Conservation (phyloP, 2,797 vertebrate species). For the Geotrypetes seraphini region DNA sequence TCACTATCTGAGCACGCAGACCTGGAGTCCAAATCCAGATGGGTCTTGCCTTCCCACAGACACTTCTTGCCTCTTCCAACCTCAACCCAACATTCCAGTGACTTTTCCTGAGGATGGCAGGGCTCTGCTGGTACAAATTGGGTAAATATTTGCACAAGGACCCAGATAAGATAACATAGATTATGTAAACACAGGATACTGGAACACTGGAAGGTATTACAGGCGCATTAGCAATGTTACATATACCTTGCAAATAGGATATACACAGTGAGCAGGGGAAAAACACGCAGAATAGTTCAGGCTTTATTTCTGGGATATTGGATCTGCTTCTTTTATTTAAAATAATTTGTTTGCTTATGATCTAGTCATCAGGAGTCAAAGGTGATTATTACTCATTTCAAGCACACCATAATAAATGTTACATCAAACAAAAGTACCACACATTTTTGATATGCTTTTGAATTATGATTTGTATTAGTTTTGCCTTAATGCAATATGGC, state of each 20-base stretch:
- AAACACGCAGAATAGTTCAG: too few relatives aligned
- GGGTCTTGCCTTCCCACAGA: conserved; percentile 13
- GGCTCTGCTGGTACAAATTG: conserved; percentile 11
- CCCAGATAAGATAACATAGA: conserved; percentile 26
- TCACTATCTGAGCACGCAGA: neutral
- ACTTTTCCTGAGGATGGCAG: conserved; percentile 7
- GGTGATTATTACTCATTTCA: too few relatives aligned
- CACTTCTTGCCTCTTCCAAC: conserved; percentile 3
- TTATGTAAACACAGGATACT: conserved; percentile 27
- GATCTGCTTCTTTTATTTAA: too few relatives aligned
- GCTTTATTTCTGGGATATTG: too few relatives aligned
- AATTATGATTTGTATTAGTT: too few relatives aligned
- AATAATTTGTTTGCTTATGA: too few relatives aligned
- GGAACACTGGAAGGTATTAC: conserved; percentile 25
- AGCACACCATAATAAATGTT: too few relatives aligned
- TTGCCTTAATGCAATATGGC: too few relatives aligned
- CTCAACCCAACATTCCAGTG: conserved; percentile 7
- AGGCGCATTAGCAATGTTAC: conserved; percentile 23
- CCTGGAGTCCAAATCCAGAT: conserved; percentile 17
- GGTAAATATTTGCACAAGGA: conserved; percentile 37
- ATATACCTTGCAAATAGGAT: neutral
- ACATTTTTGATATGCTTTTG: too few relatives aligned
- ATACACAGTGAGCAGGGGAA: neutral
- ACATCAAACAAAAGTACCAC: too few relatives aligned
- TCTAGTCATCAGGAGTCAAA: too few relatives aligned